Base-by-base conservation (phyloP, 2,113 vertebrate genomes). In the Embiotoca jacksoni region DNA sequence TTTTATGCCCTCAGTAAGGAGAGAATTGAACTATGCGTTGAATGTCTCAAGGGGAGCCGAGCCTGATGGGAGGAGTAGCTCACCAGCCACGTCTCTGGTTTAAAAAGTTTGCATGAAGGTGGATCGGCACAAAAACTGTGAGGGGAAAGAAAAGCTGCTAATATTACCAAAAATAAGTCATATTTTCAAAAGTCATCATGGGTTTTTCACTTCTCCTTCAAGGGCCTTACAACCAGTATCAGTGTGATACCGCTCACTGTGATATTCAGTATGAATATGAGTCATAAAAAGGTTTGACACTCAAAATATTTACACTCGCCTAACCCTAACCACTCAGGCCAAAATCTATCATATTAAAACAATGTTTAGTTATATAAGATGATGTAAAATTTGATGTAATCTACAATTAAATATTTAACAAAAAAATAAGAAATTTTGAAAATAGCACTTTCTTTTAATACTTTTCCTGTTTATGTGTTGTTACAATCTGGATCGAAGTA, bases 21-120 rank as follows among this genome's bases (percentile, higher is more conserved):
- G 80, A 78, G 84, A 87, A 86, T 75, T 80, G 83, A 88, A 89
- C 66, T 76, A 62, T 73, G 77, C 56, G 71, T 80, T 85, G 68
- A 59, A 49, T 41, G 81, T 82, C 60, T 80, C 84, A 71, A 50
- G 76, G 74, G 60, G 72, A 81, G 68, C 6, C 33, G n/a, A 60
- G 75, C 60, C 70, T 57, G 82, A 70, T 69, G 84, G 75, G 84
- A 84, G 62, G 81, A 73, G 74, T 58, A 44, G 64, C 49, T 54
- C 76, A 66, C 57, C 46, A 71, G 50, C 31, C 74, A 49, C 59
- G 36, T 50, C 55, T 59, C 8, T 47, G 36, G 23, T 73, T 72
- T 64, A 14, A 75, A 14, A 75, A 35, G 31, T 84, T 80, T 75
- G 33, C 37, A 30, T 62, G 36, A 77, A 78, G 44, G 47, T 56